phyloP scores from a whole-genome alignment of 2,113 vertebrate species.

The Callospermophilus lateralis region DNA sequence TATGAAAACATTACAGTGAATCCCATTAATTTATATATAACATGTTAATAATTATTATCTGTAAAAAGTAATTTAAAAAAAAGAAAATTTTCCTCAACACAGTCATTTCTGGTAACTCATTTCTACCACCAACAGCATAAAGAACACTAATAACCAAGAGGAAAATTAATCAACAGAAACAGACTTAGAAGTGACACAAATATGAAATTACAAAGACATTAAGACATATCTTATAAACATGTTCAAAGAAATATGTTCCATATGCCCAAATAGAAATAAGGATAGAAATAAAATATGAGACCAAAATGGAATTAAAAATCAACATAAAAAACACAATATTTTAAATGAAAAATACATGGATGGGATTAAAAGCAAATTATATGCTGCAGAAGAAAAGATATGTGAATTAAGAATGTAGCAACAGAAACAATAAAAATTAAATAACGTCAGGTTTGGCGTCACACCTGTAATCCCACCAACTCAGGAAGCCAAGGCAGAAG shows the following conservation, averaged over 20 bases:
- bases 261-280: not conserved
- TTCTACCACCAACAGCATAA: not conserved
- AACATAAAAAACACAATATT: not conserved
- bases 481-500: too few relatives aligned
- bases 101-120: not conserved
- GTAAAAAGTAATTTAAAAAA: not conserved
- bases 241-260: not conserved
- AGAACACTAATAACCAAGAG: not conserved
- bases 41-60: too few relatives aligned
- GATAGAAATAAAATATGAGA: not conserved
- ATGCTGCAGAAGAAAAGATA: not conserved
- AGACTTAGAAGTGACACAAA: not conserved
- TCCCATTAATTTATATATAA: too few relatives aligned
- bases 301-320: not conserved
- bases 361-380: not conserved
- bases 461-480: too few relatives aligned
- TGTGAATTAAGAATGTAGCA: not conserved
- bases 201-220: not conserved
- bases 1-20: too few relatives aligned
- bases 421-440: not conserved
- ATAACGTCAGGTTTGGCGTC: not conserved
- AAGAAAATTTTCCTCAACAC: not conserved
- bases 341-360: not conserved
- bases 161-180: conserved; percentile 19
- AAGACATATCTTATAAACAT: not conserved